These are phyloP conservation scores for Apogon talboti DNA, from an alignment of 2,797 vertebrate genomes.

Conservation along the genomic window DNA sequence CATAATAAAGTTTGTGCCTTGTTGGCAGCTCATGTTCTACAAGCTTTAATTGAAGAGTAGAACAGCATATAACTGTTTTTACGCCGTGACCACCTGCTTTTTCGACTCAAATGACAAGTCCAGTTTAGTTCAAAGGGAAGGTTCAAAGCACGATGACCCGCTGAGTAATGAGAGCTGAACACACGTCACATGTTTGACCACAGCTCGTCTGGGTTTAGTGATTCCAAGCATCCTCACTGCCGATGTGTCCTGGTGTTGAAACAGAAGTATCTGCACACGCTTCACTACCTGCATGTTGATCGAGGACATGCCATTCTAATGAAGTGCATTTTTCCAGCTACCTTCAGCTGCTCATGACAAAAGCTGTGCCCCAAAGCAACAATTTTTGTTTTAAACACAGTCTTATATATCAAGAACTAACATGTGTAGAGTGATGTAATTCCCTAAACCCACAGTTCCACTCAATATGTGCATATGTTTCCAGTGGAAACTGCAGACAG, in stretches of 20 bases:
- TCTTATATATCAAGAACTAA: conserved; percentile 27
- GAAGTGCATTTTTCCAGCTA: conserved; percentile 8
- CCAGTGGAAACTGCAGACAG: conserved; percentile 60
- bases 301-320: conserved; percentile 34
- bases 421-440: conserved; percentile 43
- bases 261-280: neutral
- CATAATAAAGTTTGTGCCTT: too few species aligned
- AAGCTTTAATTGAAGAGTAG: too few species aligned
- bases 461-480: conserved; percentile 37
- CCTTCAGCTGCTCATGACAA: conserved; percentile 13
- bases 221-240: neutral
- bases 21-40: too few species aligned
- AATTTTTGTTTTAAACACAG: conserved; percentile 26
- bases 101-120: conserved; percentile 44
- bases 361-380: neutral
- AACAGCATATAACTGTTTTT: neutral
- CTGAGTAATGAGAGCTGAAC: conserved; percentile 7
- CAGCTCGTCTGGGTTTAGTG: neutral
- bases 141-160: conserved; percentile 35
- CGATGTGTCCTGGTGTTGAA: conserved; percentile 4
- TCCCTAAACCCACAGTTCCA: conserved; percentile 34
- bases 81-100: conserved; percentile 44
- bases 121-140: conserved; percentile 43
- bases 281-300: neutral
- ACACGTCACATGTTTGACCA: neutral